Conservation (phyloP, 1,140 invertebrate species). For the Calephelis nemesis region DNA sequence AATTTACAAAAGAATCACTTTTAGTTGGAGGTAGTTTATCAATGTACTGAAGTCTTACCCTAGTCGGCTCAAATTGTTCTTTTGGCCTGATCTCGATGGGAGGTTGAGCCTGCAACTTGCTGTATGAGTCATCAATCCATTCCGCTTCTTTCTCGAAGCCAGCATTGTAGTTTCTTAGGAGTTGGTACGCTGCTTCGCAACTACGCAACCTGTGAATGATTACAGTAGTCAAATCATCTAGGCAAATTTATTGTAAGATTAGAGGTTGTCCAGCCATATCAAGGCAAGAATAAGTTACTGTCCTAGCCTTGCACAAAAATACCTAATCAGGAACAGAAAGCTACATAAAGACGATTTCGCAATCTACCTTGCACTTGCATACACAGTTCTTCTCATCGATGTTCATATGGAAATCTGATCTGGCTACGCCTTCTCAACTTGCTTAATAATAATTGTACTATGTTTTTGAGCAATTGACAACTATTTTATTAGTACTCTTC, state of each 20-base stretch:
- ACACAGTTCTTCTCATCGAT: no score
- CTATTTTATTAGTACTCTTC: no score
- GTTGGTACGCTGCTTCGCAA: conserved; percentile 90
- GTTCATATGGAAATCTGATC: no score
- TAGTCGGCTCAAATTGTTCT: conserved; percentile 87
- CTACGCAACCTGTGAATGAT: conserved; percentile 84
- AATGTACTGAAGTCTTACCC: conserved; percentile 80
- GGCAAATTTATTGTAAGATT: neutral
- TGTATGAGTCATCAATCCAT: conserved; percentile 89
- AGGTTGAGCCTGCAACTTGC: conserved; percentile 85
- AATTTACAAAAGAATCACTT: neutral
- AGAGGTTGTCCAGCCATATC: no score
- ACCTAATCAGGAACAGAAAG: no score
- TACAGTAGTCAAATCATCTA: neutral
- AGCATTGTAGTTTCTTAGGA: conserved; percentile 92
- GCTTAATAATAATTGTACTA: no score
- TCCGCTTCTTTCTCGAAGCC: conserved; percentile 92
- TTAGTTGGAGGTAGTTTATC: neutral
- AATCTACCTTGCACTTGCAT: no score
- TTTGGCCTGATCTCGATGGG: conserved; percentile 86
- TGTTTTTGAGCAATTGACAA: no score
- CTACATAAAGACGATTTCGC: no score
- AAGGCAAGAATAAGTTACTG: no score
- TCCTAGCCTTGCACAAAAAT: no score
- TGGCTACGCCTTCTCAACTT: no score